These are phyloP conservation scores for Gallinago stenura DNA, from an alignment of 2,797 vertebrate species.

Conservation along the genomic window DNA sequence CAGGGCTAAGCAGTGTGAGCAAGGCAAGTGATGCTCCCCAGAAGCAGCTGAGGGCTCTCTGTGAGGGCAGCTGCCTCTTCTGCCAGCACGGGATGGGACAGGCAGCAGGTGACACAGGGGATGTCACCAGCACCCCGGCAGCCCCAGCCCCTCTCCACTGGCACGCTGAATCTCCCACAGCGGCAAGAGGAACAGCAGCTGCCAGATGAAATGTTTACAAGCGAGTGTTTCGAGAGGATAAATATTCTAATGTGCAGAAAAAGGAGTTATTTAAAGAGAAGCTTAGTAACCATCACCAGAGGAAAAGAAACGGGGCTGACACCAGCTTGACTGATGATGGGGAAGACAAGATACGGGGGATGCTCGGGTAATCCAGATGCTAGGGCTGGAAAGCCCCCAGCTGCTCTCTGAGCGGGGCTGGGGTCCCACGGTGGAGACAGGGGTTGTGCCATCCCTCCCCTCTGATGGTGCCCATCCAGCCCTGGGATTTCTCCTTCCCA, in stretches of 20 bases:
- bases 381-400: background rate
- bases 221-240: slow-evolving; percentile 12
- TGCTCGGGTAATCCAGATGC: background rate
- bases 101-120: background rate
- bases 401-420: background rate
- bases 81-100: background rate
- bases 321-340: background rate
- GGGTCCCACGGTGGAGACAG: background rate
- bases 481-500: background rate
- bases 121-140: background rate
- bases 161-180: background rate
- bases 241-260: background rate
- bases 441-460: background rate
- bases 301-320: background rate
- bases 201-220: slow-evolving; percentile 65
- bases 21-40: background rate
- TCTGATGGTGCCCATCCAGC: background rate
- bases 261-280: slow-evolving; percentile 24
- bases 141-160: background rate
- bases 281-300: background rate
- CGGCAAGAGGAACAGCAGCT: slow-evolving; percentile 13
- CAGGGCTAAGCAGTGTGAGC: accelerated
- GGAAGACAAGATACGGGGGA: background rate
- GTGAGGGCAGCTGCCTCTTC: background rate
- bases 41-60: background rate